Evolutionary conservation across 2,113 vertebrate species (phyloP).

Genomic region (Baryphthengus martii): DNA sequence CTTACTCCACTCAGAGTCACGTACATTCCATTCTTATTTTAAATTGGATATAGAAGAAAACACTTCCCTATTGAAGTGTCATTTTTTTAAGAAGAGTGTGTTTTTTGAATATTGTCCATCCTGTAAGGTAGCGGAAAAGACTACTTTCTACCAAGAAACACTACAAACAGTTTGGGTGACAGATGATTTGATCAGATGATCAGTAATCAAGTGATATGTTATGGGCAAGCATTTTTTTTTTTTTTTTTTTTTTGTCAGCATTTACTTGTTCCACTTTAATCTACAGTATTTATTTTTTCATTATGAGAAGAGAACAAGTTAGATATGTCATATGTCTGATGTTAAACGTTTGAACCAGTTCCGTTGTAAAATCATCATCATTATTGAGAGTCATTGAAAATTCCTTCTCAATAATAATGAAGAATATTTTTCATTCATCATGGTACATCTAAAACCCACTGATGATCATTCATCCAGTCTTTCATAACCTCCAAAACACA

Average conservation of each 20-base stretch:
- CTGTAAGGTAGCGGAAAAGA: not conserved
- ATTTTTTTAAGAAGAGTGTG: not conserved
- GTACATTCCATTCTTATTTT: not conserved
- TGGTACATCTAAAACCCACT: not conserved
- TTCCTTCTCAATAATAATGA: constrained; percentile 30
- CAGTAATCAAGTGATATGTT: not conserved
- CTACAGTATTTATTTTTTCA: not conserved
- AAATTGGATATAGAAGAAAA: not conserved
- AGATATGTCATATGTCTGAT: not conserved
- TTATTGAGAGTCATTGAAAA: not conserved
- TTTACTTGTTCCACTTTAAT: not conserved
- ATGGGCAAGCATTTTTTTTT: not conserved
- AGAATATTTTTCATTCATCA: not conserved
- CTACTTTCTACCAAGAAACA: not conserved
- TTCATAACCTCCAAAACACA: constrained; percentile 20
- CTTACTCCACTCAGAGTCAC: not conserved
- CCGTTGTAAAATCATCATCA: constrained; percentile 8
- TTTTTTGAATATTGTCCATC: not conserved
- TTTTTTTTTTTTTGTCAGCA: not conserved
- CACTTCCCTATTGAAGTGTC: not conserved
- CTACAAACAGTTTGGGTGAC: not conserved
- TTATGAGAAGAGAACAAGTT: not conserved
- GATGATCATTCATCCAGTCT: constrained; percentile 30
- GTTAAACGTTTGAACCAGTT: not conserved
- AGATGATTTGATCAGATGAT: not conserved